A percentile compares a stretch with the other conserved stretches of the same genome.
These are phyloP conservation scores for Heloderma charlesbogerti DNA, from an alignment of 2,113 vertebrate species.

Conservation along the genomic window DNA sequence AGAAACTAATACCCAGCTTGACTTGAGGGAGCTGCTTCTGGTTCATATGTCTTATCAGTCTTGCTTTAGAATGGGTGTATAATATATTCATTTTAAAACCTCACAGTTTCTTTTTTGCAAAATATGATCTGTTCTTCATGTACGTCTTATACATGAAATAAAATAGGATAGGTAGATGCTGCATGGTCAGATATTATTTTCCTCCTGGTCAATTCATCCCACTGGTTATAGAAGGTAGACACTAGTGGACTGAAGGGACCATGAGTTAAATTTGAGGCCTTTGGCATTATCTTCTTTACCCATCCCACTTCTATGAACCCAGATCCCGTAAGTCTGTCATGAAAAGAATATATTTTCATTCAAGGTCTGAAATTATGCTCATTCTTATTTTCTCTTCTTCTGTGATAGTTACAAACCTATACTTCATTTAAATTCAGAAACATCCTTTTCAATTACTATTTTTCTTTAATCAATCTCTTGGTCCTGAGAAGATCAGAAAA, in stretches of 20 bases:
- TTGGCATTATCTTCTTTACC: neutral
- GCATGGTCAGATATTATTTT: neutral
- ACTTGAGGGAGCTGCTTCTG: neutral
- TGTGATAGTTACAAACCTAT: neutral
- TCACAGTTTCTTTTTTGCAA: neutral
- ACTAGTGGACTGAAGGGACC: neutral
- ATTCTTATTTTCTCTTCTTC: neutral
- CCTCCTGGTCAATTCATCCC: neutral
- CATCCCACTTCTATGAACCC: neutral
- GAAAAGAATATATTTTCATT: neutral
- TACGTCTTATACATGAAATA: neutral
- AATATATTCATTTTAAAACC: neutral
- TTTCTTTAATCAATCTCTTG: neutral
- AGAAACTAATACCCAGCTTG: neutral
- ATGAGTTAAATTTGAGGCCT: neutral
- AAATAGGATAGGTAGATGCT: neutral
- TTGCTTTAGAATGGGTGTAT: neutral
- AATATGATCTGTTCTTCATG: neutral
- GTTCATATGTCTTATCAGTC: neutral
- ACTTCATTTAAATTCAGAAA: neutral
- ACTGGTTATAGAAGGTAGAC: neutral
- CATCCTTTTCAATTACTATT: neutral
- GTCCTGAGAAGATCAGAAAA: neutral
- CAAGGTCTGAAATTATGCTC: neutral
- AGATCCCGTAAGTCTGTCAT: neutral